Percentiles rank a stretch among this genome's conserved stretches.
These are phyloP conservation scores for Hyperoplus immaculatus DNA, from an alignment of 2,797 vertebrate genomes.

Conservation along the genomic window DNA sequence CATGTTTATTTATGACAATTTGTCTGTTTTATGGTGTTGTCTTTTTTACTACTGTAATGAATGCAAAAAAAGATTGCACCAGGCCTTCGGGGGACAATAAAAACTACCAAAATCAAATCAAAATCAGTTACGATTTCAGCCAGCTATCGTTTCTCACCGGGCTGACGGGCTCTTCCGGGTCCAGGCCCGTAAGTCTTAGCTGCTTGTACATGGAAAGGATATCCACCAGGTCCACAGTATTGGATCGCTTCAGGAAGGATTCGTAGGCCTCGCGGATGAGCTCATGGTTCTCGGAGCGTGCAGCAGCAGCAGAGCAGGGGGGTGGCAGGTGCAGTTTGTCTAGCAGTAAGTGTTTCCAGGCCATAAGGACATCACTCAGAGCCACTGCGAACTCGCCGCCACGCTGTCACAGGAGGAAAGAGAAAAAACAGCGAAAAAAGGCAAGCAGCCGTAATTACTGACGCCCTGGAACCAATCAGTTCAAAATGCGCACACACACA, in stretches of 20 bases:
- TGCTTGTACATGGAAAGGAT: constrained; percentile 84
- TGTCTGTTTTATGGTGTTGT: too few relatives aligned
- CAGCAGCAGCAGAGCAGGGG: constrained; percentile 59
- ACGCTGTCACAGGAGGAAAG: constrained; percentile 81
- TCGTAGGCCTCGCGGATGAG: constrained; percentile 88
- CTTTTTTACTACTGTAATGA: too few relatives aligned
- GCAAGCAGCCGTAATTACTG: constrained; percentile 62
- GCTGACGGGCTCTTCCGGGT: constrained; percentile 79
- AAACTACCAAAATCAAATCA: too few relatives aligned
- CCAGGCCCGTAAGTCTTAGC: constrained; percentile 76
- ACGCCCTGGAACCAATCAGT: constrained; percentile 69
- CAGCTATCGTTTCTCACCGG: constrained; percentile 85
- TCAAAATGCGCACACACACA: constrained; percentile 25
- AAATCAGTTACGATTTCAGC: constrained; percentile 26
- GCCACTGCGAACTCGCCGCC: constrained; percentile 89
- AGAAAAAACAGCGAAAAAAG: constrained; percentile 67
- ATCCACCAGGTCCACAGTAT: constrained; percentile 93
- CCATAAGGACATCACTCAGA: constrained; percentile 91
- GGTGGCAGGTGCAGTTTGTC: constrained; percentile 90
- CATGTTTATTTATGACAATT: too few relatives aligned
- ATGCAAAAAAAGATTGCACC: too few relatives aligned
- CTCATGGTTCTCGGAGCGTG: constrained; percentile 86
- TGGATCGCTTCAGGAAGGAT: constrained; percentile 89
- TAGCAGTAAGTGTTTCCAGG: constrained; percentile 91
- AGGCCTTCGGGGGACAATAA: too few relatives aligned